Evolutionary conservation across 2,888 invertebrate species (phyloP).

Genomic region (Automeris io): DNA sequence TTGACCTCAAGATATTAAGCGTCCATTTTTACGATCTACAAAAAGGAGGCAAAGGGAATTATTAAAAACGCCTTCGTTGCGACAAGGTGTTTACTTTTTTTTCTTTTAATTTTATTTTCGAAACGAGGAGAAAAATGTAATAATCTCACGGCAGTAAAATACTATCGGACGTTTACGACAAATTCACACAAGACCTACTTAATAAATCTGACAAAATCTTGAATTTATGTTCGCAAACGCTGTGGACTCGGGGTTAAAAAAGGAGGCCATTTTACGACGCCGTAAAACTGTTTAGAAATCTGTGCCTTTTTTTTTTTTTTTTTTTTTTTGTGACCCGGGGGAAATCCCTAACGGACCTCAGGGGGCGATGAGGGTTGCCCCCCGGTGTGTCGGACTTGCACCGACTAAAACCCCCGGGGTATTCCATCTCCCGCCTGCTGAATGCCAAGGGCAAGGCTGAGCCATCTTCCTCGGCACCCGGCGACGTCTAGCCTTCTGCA

Average conservation of each 20-base stretch:
- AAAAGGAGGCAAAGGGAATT: conserved; percentile 17
- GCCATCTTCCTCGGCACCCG: no score
- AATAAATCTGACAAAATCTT: conserved; percentile 69
- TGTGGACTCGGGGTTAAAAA: conserved; percentile 26
- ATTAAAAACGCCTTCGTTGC: background rate
- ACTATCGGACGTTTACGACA: conserved; percentile 68
- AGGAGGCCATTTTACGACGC: conserved; percentile 37
- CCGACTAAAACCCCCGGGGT: no score
- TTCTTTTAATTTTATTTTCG: conserved; percentile 30
- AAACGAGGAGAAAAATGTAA: conserved; percentile 44
- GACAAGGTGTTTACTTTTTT: conserved; percentile 1
- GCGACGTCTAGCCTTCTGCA: no score
- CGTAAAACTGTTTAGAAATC: conserved; percentile 51
- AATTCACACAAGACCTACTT: conserved; percentile 69
- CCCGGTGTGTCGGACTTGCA: no score
- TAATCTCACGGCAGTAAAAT: conserved; percentile 62
- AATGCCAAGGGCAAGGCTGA: no score
- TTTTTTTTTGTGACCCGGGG: no score
- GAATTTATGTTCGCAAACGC: conserved; percentile 56
- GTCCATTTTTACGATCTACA: conserved; percentile 45
- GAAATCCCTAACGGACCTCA: no score
- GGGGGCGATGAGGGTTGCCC: no score
- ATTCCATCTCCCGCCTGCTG: no score
- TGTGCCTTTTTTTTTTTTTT: no score
- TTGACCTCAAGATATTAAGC: conserved; percentile 20